These are phyloP conservation scores for Drosophila willistoni DNA, from an alignment of 1,140 invertebrate genomes.

Conservation along the genomic window DNA sequence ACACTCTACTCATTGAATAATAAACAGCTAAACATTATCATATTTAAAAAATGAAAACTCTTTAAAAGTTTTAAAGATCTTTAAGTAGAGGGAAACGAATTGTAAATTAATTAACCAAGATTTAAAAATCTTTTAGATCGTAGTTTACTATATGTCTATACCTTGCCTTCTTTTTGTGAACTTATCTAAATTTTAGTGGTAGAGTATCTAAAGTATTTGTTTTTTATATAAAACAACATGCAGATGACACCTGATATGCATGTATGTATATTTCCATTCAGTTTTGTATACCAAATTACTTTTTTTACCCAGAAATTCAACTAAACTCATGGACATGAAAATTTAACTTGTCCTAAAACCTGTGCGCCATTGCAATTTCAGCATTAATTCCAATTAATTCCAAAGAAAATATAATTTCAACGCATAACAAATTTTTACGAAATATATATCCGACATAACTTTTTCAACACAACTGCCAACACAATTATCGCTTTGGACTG, in stretches of 20 bases:
- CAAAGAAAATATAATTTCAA: conserved; percentile 35
- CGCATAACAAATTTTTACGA: conserved; percentile 22
- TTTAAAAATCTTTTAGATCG: too few relatives aligned
- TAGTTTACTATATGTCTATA: too few relatives aligned
- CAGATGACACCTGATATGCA: neutral
- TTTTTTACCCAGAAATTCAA: neutral
- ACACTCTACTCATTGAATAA: neutral
- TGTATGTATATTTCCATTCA: neutral
- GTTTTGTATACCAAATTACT: neutral
- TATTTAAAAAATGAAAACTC: too few relatives aligned
- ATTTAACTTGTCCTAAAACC: conserved; percentile 1
- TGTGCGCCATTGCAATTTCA: conserved; percentile 18
- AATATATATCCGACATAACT: conserved; percentile 45
- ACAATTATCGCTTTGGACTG: conserved; percentile 48
- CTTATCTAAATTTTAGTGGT: too few relatives aligned
- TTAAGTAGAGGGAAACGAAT: too few relatives aligned
- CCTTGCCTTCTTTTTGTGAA: too few relatives aligned
- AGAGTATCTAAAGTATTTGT: too few relatives aligned
- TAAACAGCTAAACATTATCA: too few relatives aligned
- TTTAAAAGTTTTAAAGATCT: too few relatives aligned
- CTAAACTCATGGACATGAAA: neutral
- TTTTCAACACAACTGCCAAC: conserved; percentile 30
- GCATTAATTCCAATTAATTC: conserved; percentile 32
- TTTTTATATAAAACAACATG: too few relatives aligned
- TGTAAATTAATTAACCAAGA: too few relatives aligned